Evolutionary conservation across 2,888 invertebrate genomes (phyloP).

Genomic region (Parnassius glacialis): DNA sequence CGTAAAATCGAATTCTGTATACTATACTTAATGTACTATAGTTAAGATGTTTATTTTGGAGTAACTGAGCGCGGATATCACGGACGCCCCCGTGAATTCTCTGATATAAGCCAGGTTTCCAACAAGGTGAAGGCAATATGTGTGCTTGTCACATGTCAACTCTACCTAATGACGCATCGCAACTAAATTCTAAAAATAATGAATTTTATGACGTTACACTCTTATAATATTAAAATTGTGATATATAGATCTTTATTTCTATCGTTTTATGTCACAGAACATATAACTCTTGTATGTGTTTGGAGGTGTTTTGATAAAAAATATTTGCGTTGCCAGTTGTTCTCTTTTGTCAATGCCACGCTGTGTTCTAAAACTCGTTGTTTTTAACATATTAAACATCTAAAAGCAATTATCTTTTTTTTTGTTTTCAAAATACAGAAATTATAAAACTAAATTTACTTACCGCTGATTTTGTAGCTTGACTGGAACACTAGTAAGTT

Average conservation of each 20-base stretch:
- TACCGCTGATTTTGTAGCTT: no score
- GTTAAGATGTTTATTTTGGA: constrained; percentile 66
- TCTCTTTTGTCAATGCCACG: constrained; percentile 24
- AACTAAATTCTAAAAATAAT: constrained; percentile 45
- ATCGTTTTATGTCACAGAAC: background rate
- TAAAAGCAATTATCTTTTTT: no score
- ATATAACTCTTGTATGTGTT: no score
- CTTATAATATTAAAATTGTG: constrained; percentile 35
- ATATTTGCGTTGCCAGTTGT: constrained; percentile 25
- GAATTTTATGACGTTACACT: constrained; percentile 36
- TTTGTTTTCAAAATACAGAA: no score
- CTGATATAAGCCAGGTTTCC: constrained; percentile 65
- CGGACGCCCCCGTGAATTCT: constrained; percentile 65
- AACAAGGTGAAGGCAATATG: constrained; percentile 75
- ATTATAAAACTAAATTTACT: no score
- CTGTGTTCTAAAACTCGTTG: constrained; percentile 9
- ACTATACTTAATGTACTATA: constrained; percentile 58
- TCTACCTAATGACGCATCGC: constrained; percentile 60
- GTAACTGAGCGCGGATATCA: constrained; percentile 60
- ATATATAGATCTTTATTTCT: background rate
- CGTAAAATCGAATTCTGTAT: constrained; percentile 37
- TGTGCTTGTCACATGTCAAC: constrained; percentile 59
- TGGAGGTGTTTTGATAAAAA: constrained; percentile 4
- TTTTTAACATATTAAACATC: constrained; percentile 3
- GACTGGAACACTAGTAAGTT: background rate